Percentiles rank a stretch among this genome's conserved stretches.
Evolutionary conservation across 2,888 invertebrate species (phyloP).

Genomic region (Drosophila histrio): DNA sequence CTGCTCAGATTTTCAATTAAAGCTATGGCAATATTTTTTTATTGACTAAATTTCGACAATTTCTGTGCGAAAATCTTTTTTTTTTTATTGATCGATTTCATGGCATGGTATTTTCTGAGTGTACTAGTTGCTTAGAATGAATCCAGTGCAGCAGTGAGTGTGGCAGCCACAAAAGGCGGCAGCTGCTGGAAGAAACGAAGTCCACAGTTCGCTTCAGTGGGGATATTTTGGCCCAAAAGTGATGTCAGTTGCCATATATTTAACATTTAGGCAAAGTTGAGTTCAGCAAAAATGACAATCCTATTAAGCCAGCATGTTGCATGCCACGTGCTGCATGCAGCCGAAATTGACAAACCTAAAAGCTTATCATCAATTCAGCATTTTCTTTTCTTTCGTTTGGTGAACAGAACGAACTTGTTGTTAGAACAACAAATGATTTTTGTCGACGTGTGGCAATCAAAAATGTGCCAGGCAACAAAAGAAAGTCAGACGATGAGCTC

Average conservation of each 20-base stretch:
- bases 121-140: neutral
- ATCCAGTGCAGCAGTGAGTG: neutral
- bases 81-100: neutral
- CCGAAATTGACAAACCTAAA: constrained; percentile 39
- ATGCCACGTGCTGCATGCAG: constrained; percentile 20
- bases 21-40: no score
- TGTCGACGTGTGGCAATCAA: constrained; percentile 47
- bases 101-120: neutral
- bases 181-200: neutral
- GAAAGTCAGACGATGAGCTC: neutral
- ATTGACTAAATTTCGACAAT: no score
- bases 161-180: neutral
- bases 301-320: constrained; percentile 30
- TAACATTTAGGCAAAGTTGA: neutral
- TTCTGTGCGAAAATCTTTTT: no score
- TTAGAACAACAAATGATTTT: constrained; percentile 11
- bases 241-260: neutral
- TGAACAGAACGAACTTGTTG: neutral
- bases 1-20: no score
- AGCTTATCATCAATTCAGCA: constrained; percentile 34
- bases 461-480: constrained; percentile 24
- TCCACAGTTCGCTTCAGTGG: neutral
- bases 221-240: neutral
- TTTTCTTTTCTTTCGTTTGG: neutral
- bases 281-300: neutral